Evolutionary conservation across 2,888 invertebrate genomes (phyloP).

Genomic region (Rapana venosa): DNA sequence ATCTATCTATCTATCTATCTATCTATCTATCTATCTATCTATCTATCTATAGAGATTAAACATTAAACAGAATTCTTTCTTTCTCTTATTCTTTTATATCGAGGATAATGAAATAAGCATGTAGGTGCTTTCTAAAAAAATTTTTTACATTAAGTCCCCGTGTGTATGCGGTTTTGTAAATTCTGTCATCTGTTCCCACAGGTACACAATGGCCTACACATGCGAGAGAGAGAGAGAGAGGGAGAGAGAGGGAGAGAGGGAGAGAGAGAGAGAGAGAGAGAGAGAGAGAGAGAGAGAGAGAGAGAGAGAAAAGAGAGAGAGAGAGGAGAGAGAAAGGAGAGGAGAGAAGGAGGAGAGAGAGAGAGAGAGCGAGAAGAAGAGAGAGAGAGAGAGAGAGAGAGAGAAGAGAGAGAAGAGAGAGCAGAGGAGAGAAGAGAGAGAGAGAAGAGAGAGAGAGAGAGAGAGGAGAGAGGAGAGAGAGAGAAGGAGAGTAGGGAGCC

Average conservation of each 20-base stretch:
- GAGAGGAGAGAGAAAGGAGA: slow-evolving; percentile 28
- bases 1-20: too few relatives aligned
- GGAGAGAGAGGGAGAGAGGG: slow-evolving; percentile 11
- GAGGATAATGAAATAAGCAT: too few relatives aligned
- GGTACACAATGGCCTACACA: too few relatives aligned
- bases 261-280: slow-evolving; percentile 29
- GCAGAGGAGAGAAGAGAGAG: neutral
- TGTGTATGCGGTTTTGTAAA: too few relatives aligned
- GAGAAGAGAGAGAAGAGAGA: neutral
- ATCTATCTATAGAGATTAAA: too few relatives aligned
- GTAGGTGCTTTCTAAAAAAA: too few relatives aligned
- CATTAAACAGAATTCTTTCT: too few relatives aligned
- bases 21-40: too few relatives aligned
- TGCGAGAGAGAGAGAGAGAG: slow-evolving; percentile 24
- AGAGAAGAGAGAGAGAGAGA: neutral
- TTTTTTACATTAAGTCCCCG: too few relatives aligned
- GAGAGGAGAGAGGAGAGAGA: neutral
- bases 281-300: slow-evolving; percentile 28
- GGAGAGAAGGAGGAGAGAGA: neutral
- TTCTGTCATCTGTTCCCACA: too few relatives aligned
- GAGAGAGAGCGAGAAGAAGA: neutral
- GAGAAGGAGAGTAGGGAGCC: neutral
- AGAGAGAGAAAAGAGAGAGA: slow-evolving; percentile 11
- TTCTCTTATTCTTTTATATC: too few relatives aligned
- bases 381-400: neutral